Evolutionary conservation across 2,113 vertebrate genomes (phyloP).

Genomic region (Prinia subflava): DNA sequence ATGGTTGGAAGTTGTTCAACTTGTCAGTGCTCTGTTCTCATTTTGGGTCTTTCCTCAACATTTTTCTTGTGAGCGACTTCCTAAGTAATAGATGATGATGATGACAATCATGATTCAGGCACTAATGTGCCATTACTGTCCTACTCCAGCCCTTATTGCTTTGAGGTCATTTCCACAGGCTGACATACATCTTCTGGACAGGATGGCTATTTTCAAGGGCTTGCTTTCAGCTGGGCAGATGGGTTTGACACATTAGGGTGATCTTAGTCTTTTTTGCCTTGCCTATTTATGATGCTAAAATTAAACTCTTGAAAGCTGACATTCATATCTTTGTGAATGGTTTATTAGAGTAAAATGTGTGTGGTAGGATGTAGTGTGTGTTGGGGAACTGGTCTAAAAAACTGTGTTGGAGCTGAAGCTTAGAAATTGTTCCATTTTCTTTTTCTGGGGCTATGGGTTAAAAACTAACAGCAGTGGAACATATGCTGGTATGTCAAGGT

Average conservation of each 20-base stretch:
- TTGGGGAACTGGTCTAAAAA: background rate
- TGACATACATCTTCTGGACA: background rate
- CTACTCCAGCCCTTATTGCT: background rate
- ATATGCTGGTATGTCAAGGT: background rate
- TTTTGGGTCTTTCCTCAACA: background rate
- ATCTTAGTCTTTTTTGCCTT: background rate
- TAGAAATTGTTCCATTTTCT: background rate
- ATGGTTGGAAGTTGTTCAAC: background rate
- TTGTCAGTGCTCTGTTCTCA: background rate
- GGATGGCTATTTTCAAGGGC: background rate
- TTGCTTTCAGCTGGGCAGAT: background rate
- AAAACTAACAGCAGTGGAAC: background rate
- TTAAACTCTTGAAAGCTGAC: background rate
- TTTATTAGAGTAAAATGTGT: background rate
- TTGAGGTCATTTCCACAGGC: background rate
- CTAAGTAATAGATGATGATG: background rate
- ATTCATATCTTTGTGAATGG: background rate
- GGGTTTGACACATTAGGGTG: background rate
- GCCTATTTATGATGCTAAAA: background rate
- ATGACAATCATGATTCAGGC: background rate
- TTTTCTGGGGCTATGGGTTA: background rate
- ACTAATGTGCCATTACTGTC: background rate
- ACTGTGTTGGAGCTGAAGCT: background rate
- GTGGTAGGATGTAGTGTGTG: background rate
- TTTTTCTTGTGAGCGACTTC: background rate